Percentiles rank a stretch among this genome's conserved stretches.
phyloP scores from a whole-genome alignment of 1,140 invertebrate genomes.

The Apocrypta bakeri region DNA sequence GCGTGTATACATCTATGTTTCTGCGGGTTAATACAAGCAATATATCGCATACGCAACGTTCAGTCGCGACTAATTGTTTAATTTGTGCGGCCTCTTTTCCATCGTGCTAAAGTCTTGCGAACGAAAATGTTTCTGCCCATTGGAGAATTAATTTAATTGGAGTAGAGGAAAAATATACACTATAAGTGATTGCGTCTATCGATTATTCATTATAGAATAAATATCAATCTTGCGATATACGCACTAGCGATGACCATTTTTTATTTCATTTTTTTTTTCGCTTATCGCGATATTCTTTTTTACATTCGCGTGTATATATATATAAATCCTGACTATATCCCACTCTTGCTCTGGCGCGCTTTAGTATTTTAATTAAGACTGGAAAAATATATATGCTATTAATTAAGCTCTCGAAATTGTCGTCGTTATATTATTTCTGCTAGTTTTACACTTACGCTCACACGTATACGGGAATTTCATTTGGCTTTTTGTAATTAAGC shows the following conservation, averaged over 20 bases:
- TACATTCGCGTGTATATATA: not conserved
- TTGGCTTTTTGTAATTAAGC: constrained; percentile 17
- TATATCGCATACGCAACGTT: not conserved
- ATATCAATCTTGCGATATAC: not conserved
- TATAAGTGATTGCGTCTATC: not conserved
- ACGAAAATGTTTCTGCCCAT: too few relatives aligned
- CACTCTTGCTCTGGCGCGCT: not conserved
- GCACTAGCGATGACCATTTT: not conserved
- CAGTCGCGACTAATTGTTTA: not conserved
- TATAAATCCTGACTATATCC: not conserved
- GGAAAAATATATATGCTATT: not conserved
- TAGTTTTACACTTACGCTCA: not conserved
- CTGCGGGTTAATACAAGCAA: not conserved
- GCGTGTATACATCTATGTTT: not conserved
- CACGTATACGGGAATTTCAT: not conserved
- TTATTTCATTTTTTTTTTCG: not conserved
- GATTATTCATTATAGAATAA: not conserved
- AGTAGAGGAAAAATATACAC: not conserved
- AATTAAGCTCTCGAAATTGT: constrained; percentile 35
- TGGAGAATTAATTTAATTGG: too few relatives aligned
- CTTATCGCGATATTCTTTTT: not conserved
- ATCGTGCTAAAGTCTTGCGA: not conserved
- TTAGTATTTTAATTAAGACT: constrained; percentile 25
- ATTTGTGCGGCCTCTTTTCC: not conserved
- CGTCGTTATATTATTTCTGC: constrained; percentile 5